These are phyloP conservation scores for Acrossocheilus wenchowensis DNA, from an alignment of 2,797 vertebrate genomes.

Conservation along the genomic window DNA sequence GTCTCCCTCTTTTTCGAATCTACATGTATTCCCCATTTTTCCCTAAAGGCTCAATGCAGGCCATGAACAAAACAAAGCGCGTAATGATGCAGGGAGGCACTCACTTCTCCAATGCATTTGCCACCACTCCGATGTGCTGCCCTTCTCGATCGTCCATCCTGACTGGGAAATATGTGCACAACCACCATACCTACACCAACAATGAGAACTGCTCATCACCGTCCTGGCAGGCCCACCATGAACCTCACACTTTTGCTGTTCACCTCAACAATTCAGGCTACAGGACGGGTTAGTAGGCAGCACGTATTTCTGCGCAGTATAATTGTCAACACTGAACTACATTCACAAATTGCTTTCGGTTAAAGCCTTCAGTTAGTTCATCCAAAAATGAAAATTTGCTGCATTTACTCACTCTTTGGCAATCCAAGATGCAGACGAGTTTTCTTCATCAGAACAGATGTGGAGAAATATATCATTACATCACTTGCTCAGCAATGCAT, in stretches of 20 bases:
- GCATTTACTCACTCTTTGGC: not conserved
- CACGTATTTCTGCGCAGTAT: not conserved
- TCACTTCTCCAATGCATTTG: slow-evolving; percentile 95
- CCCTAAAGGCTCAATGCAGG: slow-evolving; percentile 80
- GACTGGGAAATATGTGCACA: slow-evolving; percentile 97
- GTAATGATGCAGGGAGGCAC: slow-evolving; percentile 88
- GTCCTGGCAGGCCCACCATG: slow-evolving; percentile 95
- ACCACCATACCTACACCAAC: slow-evolving; percentile 98
- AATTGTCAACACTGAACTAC: not conserved
- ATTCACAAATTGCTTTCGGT: not conserved
- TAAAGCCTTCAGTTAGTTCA: not conserved
- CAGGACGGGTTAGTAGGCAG: slow-evolving; percentile 85
- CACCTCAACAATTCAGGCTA: slow-evolving; percentile 96
- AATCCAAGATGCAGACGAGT: not conserved
- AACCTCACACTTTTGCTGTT: slow-evolving; percentile 91
- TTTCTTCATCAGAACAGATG: not conserved
- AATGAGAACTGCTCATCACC: slow-evolving; percentile 98
- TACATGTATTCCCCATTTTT: slow-evolving; percentile 29
- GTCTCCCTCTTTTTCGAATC: slow-evolving; percentile 28
- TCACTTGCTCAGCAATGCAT: not conserved
- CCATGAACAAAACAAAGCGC: slow-evolving; percentile 82
- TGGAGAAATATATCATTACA: not conserved
- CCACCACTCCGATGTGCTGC: slow-evolving; percentile 98
- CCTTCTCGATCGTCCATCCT: slow-evolving; percentile 95
- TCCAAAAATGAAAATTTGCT: not conserved